Percentiles rank a stretch among this genome's conserved stretches.
phyloP scores from a whole-genome alignment of 2,113 vertebrate genomes.

The Xenopus borealis region DNA sequence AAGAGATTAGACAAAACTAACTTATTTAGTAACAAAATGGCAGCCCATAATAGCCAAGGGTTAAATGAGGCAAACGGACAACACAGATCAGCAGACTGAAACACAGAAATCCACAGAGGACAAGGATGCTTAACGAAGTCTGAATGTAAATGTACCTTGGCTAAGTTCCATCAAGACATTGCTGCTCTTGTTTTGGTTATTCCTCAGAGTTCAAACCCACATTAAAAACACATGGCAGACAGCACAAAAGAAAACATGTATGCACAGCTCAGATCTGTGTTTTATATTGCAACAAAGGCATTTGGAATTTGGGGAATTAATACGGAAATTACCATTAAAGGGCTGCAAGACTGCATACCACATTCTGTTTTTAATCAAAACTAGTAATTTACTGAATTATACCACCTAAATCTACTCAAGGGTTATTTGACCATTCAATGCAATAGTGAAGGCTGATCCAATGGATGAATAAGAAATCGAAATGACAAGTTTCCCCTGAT shows the following conservation, averaged over 20 bases:
- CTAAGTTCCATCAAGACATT: slow-evolving; percentile 26
- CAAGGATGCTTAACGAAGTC: slow-evolving; percentile 16
- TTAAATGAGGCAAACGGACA: neutral
- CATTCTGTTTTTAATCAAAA: neutral
- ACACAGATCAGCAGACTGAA: slow-evolving; percentile 5
- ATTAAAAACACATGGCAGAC: slow-evolving; percentile 32
- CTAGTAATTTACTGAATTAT: too few relatives aligned
- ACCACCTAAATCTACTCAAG: too few relatives aligned
- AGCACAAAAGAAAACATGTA: slow-evolving; percentile 17
- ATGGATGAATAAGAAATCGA: too few relatives aligned
- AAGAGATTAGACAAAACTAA: neutral
- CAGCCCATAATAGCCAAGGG: neutral
- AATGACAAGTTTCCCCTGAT: too few relatives aligned
- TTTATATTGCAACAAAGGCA: slow-evolving; percentile 14
- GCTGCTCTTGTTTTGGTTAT: slow-evolving; percentile 19
- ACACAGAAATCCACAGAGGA: slow-evolving; percentile 16
- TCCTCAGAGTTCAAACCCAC: slow-evolving; percentile 18
- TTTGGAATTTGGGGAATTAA: slow-evolving; percentile 32
- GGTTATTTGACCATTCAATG: too few relatives aligned
- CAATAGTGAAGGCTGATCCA: too few relatives aligned
- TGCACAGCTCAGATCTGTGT: neutral
- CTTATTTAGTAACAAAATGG: neutral
- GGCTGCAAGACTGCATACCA: neutral
- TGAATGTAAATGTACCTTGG: slow-evolving; percentile 37
- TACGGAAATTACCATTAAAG: slow-evolving; percentile 15